Percentiles rank a stretch among this genome's conserved stretches.
These are phyloP conservation scores for Hirudo medicinalis DNA, from an alignment of 1,140 invertebrate genomes.

Conservation along the genomic window DNA sequence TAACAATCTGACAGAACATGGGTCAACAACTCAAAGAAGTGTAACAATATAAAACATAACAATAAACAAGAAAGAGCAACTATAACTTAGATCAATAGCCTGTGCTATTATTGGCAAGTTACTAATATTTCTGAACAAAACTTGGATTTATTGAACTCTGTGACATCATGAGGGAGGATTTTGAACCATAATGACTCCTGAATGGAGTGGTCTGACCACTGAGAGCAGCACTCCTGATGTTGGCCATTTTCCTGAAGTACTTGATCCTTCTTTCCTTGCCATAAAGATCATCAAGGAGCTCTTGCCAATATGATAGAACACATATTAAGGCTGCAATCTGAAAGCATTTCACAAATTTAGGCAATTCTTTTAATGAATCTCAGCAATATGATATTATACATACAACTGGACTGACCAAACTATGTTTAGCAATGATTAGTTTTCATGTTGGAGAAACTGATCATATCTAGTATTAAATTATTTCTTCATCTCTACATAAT, in stretches of 20 bases:
- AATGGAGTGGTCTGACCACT: slow-evolving; percentile 16
- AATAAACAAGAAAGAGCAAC: too few relatives aligned
- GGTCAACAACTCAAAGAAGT: too few relatives aligned
- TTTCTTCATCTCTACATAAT: too few relatives aligned
- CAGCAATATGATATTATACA: background rate
- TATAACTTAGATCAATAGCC: too few relatives aligned
- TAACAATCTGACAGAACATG: too few relatives aligned
- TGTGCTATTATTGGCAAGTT: background rate
- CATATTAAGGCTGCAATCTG: slow-evolving; percentile 21
- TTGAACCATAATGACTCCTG: slow-evolving; percentile 13
- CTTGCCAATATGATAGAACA: slow-evolving; percentile 23
- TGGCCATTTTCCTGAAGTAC: slow-evolving; percentile 20
- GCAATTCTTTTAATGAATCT: background rate
- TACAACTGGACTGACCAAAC: background rate
- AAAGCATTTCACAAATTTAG: background rate
- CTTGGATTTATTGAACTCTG: slow-evolving; percentile 9
- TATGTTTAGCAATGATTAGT: background rate
- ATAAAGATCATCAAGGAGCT: slow-evolving; percentile 18
- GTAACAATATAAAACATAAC: too few relatives aligned
- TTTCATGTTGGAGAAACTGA: background rate
- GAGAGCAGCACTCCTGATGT: slow-evolving; percentile 18
- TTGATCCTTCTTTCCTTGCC: slow-evolving; percentile 20
- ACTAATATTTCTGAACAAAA: slow-evolving; percentile 16
- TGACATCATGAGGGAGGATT: slow-evolving; percentile 6
- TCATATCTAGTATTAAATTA: background rate